These are phyloP conservation scores for Girardia tigrina DNA, from an alignment of 2,888 invertebrate species.

Conservation along the genomic window DNA sequence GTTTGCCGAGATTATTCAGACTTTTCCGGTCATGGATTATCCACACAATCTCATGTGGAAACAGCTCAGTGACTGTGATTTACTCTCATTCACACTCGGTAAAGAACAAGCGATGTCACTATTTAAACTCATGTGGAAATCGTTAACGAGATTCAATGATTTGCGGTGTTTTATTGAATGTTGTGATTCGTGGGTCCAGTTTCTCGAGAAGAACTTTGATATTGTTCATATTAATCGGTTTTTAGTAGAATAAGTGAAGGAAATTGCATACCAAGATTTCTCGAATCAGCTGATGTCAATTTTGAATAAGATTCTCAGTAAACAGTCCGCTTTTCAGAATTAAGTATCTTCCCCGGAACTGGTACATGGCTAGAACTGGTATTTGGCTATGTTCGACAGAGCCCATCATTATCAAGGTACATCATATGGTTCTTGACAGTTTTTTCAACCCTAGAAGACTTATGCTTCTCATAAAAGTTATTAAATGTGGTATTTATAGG, in stretches of 20 bases:
- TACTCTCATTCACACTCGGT: constrained; percentile 53
- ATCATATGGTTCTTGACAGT: constrained; percentile 61
- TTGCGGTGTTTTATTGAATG: constrained; percentile 66
- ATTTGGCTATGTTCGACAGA: constrained; percentile 78
- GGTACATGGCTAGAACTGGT: no score
- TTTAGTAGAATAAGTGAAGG: constrained; percentile 68
- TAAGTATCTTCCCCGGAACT: constrained; percentile 57
- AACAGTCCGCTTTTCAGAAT: constrained; percentile 52
- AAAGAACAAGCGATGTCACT: constrained; percentile 44
- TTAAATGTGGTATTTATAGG: no score
- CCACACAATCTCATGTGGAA: constrained; percentile 56
- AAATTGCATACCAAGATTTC: constrained; percentile 65
- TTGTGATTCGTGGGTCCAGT: constrained; percentile 81
- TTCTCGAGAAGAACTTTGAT: constrained; percentile 67
- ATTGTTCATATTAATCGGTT: constrained; percentile 63
- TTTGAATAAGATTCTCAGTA: constrained; percentile 56
- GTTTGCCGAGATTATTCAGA: not conserved
- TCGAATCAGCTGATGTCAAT: constrained; percentile 62
- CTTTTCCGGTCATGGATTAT: not conserved
- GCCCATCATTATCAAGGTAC: constrained; percentile 66
- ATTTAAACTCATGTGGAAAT: constrained; percentile 50
- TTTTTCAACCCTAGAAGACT: constrained; percentile 39
- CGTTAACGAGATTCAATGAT: constrained; percentile 56
- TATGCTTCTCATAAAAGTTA: no score
- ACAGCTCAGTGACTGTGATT: constrained; percentile 57